Percentiles rank a stretch among this genome's conserved stretches.
These are phyloP conservation scores for Protonemura montana DNA, from an alignment of 2,888 invertebrate genomes.

Conservation along the genomic window DNA sequence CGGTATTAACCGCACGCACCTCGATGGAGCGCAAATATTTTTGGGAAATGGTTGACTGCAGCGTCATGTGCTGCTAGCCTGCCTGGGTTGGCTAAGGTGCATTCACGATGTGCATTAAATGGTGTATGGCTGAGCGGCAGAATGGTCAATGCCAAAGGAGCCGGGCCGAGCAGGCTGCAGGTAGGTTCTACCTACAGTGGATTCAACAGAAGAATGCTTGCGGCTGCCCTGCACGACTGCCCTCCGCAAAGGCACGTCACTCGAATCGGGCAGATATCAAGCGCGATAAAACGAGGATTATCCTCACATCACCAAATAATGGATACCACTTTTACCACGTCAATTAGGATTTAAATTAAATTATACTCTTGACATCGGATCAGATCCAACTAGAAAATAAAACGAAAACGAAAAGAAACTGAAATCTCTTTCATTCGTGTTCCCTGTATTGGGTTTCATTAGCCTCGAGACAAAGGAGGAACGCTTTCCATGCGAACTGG, in stretches of 20 bases:
- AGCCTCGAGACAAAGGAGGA: background rate
- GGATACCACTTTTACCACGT: conserved; percentile 23
- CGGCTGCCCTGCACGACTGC: background rate
- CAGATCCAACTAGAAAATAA: background rate
- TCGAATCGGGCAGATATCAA: background rate
- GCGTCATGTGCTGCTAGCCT: no score
- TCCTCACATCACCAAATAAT: conserved; percentile 28
- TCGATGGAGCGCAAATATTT: background rate
- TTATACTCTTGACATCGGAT: conserved; percentile 23
- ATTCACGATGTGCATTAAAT: background rate
- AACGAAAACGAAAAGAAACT: background rate
- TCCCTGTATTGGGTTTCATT: background rate
- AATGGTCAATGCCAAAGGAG: background rate
- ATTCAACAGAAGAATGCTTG: background rate
- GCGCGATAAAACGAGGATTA: background rate
- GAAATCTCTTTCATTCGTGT: conserved; percentile 7
- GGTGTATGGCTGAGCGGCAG: background rate
- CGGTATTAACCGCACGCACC: background rate
- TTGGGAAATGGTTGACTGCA: no score
- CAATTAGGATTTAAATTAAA: conserved; percentile 29
- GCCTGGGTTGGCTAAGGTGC: no score
- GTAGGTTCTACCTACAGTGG: background rate
- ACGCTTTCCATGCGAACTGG: background rate
- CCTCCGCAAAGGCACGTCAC: background rate
- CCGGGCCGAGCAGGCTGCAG: background rate